Base-by-base conservation (phyloP, 2,888 invertebrate species). In the Ornithoptera priamus region DNA sequence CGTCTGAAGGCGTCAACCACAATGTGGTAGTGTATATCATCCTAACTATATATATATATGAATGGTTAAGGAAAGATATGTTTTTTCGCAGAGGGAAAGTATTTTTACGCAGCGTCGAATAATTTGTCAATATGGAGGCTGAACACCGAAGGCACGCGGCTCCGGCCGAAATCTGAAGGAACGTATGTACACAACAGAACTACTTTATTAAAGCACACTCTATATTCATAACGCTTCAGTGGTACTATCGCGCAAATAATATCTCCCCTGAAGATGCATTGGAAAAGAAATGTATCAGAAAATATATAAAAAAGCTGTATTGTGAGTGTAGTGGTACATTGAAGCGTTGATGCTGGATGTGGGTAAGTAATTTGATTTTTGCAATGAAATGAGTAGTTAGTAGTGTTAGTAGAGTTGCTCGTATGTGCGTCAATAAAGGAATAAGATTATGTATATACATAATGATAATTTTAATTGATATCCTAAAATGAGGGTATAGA, bases 241-340 rank as follows among this genome's bases (percentile, higher is more conserved):
- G 81, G 86, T 87, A 90, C 88, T 89, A 91, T 90, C 90, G 83
- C 76, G 77, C 89, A 89, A 89, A 91, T 90, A 90, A 90, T 91
- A 90, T 90, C 88, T 84, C 91, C 90, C 89, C 84, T 80, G 85
- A 88, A 90, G 89, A 92, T 92, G 92, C 92, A 92, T 89, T 89
- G 87, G 86, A 78, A 87, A 89, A 89, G 92, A 92, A 92, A 92
- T 92, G 92, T 92, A 90, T 92, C 92, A 91, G 92, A 90, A 90
- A 90, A 90, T 88, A 80, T 90, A 90, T 89, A 90, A 91, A 91
- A 89, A 91, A 87, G 80, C 77, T 76, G 81, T 81, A 83, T 84
- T 85, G 82, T 83, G 78, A 80, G 80, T 83, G 77, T 81, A 77
- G 74, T 46, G 12, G 64, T 74, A 73, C 75, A 71, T 72, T 70